Conservation (phyloP, 2,797 vertebrate species). For the Enteromius argenteus region DNA sequence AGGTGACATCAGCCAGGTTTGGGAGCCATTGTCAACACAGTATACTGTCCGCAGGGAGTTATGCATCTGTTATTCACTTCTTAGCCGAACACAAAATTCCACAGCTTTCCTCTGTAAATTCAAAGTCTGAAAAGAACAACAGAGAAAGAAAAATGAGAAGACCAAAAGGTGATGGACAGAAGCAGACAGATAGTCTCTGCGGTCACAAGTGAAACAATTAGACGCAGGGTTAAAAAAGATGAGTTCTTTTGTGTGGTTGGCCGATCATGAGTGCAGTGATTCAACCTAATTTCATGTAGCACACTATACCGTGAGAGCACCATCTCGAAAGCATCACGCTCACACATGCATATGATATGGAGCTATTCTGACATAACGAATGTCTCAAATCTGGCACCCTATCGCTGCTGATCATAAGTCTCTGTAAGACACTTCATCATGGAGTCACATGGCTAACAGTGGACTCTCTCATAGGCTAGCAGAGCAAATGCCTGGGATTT, state of each 20-base stretch:
- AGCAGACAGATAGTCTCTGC: constrained; percentile 43
- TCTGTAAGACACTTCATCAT: neutral
- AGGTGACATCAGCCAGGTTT: constrained; percentile 74
- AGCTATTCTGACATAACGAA: constrained; percentile 15
- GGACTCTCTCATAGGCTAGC: constrained; percentile 51
- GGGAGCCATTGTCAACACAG: constrained; percentile 66
- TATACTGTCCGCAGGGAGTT: constrained; percentile 45
- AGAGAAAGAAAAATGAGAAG: constrained; percentile 27
- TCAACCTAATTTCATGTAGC: constrained; percentile 41
- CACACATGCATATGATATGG: constrained; percentile 24
- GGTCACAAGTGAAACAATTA: constrained; percentile 57
- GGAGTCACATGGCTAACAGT: constrained; percentile 17
- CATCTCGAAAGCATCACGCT: constrained; percentile 20
- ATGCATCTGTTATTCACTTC: constrained; percentile 65
- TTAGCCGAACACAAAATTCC: constrained; percentile 57
- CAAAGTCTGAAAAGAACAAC: constrained; percentile 30
- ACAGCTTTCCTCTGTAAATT: constrained; percentile 31
- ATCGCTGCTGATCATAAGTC: constrained; percentile 7
- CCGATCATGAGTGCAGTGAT: constrained; percentile 35
- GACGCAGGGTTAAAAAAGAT: constrained; percentile 43
- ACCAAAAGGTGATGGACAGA: constrained; percentile 41
- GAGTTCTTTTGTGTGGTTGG: constrained; percentile 49
- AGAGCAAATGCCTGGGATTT: constrained; percentile 64
- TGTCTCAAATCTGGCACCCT: constrained; percentile 13
- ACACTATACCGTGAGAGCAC: constrained; percentile 34